phyloP scores from a whole-genome alignment of 2,888 invertebrate species.

The Clusia tigrina region DNA sequence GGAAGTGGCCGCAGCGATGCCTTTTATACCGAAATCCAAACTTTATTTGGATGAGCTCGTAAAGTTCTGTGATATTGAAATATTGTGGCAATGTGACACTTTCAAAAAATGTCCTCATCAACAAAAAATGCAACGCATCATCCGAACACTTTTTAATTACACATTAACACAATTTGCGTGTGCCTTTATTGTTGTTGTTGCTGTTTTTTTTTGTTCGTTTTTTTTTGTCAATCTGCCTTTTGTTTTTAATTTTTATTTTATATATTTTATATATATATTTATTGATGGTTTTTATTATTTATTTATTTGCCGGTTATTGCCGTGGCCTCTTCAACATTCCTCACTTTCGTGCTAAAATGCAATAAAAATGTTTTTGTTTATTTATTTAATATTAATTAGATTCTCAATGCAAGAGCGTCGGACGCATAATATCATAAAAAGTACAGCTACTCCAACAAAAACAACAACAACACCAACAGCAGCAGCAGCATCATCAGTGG shows the following conservation, averaged over 20 bases:
- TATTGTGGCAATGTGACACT: neutral
- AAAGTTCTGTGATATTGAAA: neutral
- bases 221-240: too few species aligned
- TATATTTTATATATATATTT: too few species aligned
- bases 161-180: slow-evolving; percentile 40
- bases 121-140: slow-evolving; percentile 31
- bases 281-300: slow-evolving; percentile 5
- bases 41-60: neutral
- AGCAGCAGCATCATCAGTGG: neutral
- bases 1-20: slow-evolving; percentile 19
- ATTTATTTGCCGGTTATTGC: neutral
- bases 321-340: neutral
- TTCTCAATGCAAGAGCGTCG: slow-evolving; percentile 1
- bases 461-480: neutral
- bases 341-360: slow-evolving; percentile 18
- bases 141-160: slow-evolving; percentile 43
- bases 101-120: slow-evolving; percentile 33
- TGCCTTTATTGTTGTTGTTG: neutral
- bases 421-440: too few species aligned
- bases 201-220: slow-evolving; percentile 15
- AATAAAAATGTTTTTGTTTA: slow-evolving; percentile 22
- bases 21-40: slow-evolving; percentile 39
- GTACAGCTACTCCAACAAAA: neutral
- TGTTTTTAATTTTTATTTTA: too few species aligned
- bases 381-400: slow-evolving; percentile 15